Conservation (phyloP, 2,113 vertebrate genomes). For the Carassius gibelio region DNA sequence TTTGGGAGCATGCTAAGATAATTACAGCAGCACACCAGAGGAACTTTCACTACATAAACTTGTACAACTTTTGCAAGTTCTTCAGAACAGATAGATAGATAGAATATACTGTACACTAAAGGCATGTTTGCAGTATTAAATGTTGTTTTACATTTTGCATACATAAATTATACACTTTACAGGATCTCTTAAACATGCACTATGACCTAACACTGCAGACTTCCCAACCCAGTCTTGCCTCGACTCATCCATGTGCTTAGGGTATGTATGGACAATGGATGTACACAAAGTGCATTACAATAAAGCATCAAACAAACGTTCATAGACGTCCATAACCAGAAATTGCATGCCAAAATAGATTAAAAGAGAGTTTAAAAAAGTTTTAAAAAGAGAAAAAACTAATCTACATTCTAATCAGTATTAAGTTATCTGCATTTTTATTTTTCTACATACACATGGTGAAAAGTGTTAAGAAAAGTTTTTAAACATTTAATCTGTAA, state of each 20-base stretch:
- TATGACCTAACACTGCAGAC: background rate
- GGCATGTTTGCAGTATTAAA: background rate
- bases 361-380: background rate
- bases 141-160: background rate
- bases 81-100: background rate
- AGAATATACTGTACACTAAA: background rate
- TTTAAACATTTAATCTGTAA: background rate
- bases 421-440: background rate
- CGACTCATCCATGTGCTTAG: background rate
- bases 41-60: constrained; percentile 1
- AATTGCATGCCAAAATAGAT: background rate
- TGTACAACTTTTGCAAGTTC: background rate
- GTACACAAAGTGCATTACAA: too few relatives aligned
- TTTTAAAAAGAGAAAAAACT: background rate
- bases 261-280: background rate
- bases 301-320: background rate
- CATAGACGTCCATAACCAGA: background rate
- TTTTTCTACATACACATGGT: background rate
- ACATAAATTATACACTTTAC: background rate
- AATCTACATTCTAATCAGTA: background rate
- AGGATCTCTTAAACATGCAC: background rate
- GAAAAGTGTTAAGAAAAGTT: background rate
- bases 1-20: constrained; percentile 32
- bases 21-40: constrained; percentile 38
- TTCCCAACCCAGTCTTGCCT: background rate